phyloP scores from a whole-genome alignment of 35 echinoderm and acorn worm genomes.

The Hemicentrotus pulcherrimus region DNA sequence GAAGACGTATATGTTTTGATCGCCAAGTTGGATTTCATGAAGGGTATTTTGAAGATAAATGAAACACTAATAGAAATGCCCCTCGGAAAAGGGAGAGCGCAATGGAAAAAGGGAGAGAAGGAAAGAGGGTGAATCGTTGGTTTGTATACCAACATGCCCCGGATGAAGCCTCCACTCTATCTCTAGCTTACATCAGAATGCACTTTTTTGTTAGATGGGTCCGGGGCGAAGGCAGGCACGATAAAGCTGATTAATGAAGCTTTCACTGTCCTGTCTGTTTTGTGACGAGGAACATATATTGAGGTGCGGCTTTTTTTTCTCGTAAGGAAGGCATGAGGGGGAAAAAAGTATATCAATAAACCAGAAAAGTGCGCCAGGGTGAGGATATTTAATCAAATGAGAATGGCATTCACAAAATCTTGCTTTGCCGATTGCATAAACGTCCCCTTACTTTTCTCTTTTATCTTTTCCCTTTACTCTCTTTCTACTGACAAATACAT shows the following conservation, averaged over 20 bases:
- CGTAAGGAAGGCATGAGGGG: not conserved
- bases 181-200: not conserved
- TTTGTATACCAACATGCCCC: not conserved
- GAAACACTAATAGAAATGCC: not conserved
- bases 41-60: conserved; percentile 13
- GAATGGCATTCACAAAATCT: not conserved
- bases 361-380: conserved; percentile 17
- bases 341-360: not conserved
- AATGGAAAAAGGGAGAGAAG: too few species aligned
- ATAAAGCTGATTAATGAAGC: conserved; percentile 46
- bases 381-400: conserved; percentile 36
- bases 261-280: conserved; percentile 32
- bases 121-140: not conserved
- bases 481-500: not conserved
- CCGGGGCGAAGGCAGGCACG: not conserved
- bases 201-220: not conserved
- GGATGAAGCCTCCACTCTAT: not conserved
- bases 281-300: conserved; percentile 23
- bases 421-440: not conserved
- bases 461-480: not conserved
- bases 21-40: not conserved
- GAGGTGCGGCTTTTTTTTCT: conserved; percentile 1
- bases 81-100: not conserved
- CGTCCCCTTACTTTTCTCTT: not conserved
- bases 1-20: not conserved